Base-by-base conservation (phyloP, 2,113 vertebrate species). In the Haplotaxodon microlepis region DNA sequence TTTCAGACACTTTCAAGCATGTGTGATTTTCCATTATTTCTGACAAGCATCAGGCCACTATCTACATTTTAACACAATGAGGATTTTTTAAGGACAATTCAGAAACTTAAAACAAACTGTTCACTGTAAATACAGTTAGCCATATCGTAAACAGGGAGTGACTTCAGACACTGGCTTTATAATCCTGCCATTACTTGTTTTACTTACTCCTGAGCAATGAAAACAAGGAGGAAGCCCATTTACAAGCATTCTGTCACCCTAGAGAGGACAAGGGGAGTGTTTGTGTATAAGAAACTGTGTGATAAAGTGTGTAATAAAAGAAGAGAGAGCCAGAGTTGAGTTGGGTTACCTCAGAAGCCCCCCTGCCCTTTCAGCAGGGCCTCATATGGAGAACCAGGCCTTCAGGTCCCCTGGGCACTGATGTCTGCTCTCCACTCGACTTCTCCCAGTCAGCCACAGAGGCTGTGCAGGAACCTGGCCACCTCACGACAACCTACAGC, bases 331-430 rank as follows among this genome's bases (percentile, higher is more conserved):
- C 24, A 53, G 53, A 81, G 36, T 80, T 84, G 92, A 92, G 82
- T 59, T 83, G 84, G 81, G 87, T 95, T 96, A 96, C 95, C 95
- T 96, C 94, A 95, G 93, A 95, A 95, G 95, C 94, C 95, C 95
- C 95, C 95, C 95, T 96, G 95, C 95, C 95, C 95, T 95, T 95
- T 96, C 94, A 96, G 95, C 95, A 94, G 95, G 95, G 95, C 95
- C 95, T 96, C 95, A 96, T 96, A 93, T 95, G 95, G 95, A 95
- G 94, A 93, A 95, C 91, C 94, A 94, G 94, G 94, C 91, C 93
- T 94, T 94, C 86, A 19, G 90, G 93, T 95, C 95, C 93, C 94
- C 95, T 94, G 95, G 94, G 95, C 93, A 93, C 92, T 93, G 93
- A 93, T 95, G 94, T 94, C 93, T 95, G 93, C 92, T 93, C 88